phyloP scores from a whole-genome alignment of 2,113 vertebrate genomes.

The Cathartes aura region DNA sequence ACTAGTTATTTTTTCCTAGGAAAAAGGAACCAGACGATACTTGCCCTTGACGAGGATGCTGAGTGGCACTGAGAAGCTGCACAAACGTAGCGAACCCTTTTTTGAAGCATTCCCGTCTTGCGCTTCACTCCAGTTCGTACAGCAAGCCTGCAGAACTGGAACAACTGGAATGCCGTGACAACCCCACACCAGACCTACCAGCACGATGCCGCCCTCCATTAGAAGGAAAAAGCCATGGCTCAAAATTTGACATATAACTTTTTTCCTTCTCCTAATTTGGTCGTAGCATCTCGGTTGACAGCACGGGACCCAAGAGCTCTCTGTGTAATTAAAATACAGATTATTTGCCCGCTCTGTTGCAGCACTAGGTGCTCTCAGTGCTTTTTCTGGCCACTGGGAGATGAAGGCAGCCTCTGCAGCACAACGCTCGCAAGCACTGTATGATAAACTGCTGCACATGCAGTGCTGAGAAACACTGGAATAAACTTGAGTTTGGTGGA shows the following conservation, averaged over 20 bases:
- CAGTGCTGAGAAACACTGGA: not conserved
- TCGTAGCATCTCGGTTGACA: not conserved
- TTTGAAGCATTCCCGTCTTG: not conserved
- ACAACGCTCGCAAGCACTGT: not conserved
- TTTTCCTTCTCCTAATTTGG: not conserved
- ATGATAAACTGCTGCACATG: not conserved
- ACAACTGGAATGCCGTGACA: not conserved
- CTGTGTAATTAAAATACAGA: not conserved
- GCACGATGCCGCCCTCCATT: accelerated
- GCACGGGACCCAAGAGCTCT: not conserved
- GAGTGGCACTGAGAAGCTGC: not conserved
- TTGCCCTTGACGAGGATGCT: not conserved
- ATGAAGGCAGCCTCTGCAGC: not conserved
- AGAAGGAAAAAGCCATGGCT: not conserved
- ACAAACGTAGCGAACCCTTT: accelerated
- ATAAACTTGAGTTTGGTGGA: not conserved
- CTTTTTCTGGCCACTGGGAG: not conserved
- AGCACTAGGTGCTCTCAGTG: not conserved
- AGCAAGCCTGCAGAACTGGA: not conserved
- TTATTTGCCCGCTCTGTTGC: accelerated
- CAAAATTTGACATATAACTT: not conserved
- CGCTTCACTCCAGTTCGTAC: not conserved
- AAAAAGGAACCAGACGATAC: not conserved
- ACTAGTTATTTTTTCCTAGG: not conserved
- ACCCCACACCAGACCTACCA: not conserved